These are phyloP conservation scores for Xenopus tropicalis DNA, from an alignment of 2,113 vertebrate genomes.

Conservation along the genomic window UCB_Xtro_10.0 CM004443.2:177219501-177220000, in stretches of 20 bases:
- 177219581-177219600: no score
- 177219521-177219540: slow-evolving; percentile 68
- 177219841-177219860: slow-evolving; percentile 81
- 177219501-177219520: slow-evolving; percentile 70
- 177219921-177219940: no score
- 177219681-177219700: no score
- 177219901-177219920: no score
- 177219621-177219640: no score
- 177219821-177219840: slow-evolving; percentile 88
- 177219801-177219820: slow-evolving; percentile 80
- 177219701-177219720: no score
- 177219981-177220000: no score
- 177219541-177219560: slow-evolving; percentile 81
- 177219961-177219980: no score
- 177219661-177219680: no score
- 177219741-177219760: slow-evolving; percentile 54
- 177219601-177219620: no score
- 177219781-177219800: slow-evolving; percentile 70
- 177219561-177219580: slow-evolving; percentile 5
- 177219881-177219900: slow-evolving; percentile 74
- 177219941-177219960: background rate
- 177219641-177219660: no score
- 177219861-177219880: slow-evolving; percentile 84
- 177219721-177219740: no score
- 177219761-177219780: slow-evolving; percentile 75